phyloP scores from a whole-genome alignment of 2,113 vertebrate genomes.

The Rhynchomys soricoides region DNA sequence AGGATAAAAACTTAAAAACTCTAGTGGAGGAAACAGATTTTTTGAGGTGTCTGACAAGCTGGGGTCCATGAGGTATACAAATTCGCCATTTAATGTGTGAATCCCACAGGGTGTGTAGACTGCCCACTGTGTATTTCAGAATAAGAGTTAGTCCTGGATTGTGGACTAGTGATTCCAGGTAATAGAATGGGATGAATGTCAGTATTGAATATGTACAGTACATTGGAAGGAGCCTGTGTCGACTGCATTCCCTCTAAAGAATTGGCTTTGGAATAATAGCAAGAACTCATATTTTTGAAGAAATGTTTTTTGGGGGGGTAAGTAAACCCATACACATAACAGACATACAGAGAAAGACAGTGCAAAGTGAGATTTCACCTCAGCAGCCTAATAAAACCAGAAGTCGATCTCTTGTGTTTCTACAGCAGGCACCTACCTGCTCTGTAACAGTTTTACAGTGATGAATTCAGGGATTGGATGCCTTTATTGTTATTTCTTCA shows the following conservation, averaged over 20 bases:
- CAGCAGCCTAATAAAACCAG: neutral
- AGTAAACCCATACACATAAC: neutral
- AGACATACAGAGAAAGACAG: neutral
- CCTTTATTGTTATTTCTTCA: constrained; percentile 51
- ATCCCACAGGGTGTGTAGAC: neutral
- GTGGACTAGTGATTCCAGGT: neutral
- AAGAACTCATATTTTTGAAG: neutral
- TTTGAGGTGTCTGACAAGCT: constrained; percentile 5
- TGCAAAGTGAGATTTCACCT: neutral
- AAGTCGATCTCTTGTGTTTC: neutral
- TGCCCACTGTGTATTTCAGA: neutral
- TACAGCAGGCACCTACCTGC: neutral
- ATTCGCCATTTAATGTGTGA: neutral
- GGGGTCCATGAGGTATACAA: neutral
- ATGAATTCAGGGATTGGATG: neutral
- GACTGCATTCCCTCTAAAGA: neutral
- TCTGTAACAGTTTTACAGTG: neutral
- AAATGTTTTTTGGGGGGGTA: neutral
- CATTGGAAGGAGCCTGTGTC: neutral
- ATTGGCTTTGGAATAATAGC: constrained; percentile 8
- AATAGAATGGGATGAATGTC: neutral
- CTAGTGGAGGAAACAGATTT: constrained; percentile 9
- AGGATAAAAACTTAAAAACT: constrained; percentile 29
- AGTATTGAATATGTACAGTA: neutral
- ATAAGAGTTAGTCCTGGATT: neutral